phyloP scores from a whole-genome alignment of 2,113 vertebrate genomes.

The Syrrhaptes paradoxus region DNA sequence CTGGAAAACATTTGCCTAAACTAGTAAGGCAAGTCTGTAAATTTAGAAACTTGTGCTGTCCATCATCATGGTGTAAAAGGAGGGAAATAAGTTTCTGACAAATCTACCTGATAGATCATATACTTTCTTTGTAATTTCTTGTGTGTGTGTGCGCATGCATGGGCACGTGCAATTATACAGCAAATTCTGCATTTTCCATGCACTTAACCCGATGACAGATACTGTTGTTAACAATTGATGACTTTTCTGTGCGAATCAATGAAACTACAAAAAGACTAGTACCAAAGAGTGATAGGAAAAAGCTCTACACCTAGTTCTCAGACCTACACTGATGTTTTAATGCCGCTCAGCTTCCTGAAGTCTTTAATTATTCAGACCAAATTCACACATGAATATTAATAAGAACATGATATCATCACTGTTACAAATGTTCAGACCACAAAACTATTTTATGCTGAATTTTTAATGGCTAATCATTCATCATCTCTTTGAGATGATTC shows the following conservation, averaged over 20 bases:
- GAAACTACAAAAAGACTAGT: background rate
- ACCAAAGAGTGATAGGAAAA: background rate
- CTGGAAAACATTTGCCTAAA: background rate
- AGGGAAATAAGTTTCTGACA: background rate
- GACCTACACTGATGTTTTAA: background rate
- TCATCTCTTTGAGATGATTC: background rate
- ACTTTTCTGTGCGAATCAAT: background rate
- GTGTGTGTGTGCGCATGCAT: accelerated
- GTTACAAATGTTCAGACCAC: background rate
- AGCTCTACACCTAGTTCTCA: background rate
- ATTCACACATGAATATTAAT: background rate
- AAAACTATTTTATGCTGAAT: background rate
- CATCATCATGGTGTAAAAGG: background rate
- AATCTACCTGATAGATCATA: background rate
- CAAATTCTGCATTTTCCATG: background rate
- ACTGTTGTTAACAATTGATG: background rate
- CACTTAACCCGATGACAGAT: background rate
- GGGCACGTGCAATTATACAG: background rate
- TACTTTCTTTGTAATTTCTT: background rate
- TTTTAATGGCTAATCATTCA: background rate
- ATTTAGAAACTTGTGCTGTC: background rate
- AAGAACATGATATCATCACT: background rate
- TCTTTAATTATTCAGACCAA: background rate
- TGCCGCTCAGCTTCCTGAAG: background rate
- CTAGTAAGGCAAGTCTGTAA: background rate